Conservation (phyloP, 1,140 invertebrate genomes). For the Lycorma delicatula region DNA sequence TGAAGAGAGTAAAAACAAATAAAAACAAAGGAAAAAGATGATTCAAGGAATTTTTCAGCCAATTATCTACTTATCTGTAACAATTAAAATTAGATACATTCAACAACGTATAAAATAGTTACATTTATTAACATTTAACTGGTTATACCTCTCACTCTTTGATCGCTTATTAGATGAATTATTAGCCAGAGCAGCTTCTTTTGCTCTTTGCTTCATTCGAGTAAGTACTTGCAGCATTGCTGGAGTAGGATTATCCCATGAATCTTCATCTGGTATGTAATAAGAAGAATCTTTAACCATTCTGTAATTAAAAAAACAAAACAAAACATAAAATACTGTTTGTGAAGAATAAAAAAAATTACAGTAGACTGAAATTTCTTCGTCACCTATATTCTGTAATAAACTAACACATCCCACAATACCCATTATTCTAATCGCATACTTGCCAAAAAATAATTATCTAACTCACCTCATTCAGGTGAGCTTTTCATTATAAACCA, state of each 20-base stretch:
- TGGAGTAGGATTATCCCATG: conserved; percentile 38
- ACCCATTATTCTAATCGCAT: too few species aligned
- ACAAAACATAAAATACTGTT: neutral
- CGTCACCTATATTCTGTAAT: neutral
- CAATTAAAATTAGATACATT: neutral
- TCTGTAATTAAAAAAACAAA: neutral
- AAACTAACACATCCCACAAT: neutral
- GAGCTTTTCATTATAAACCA: too few species aligned
- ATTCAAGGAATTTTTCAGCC: too few species aligned
- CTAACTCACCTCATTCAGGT: too few species aligned
- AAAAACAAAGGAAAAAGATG: too few species aligned
- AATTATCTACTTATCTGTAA: too few species aligned
- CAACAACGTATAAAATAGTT: neutral
- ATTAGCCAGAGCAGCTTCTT: conserved; percentile 9
- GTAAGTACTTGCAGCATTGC: conserved; percentile 44
- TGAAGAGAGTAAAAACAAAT: neutral
- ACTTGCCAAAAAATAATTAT: too few species aligned
- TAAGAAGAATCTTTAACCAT: neutral
- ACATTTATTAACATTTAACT: neutral
- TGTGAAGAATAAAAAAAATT: neutral
- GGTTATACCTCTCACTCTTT: conserved; percentile 20
- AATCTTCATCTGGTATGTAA: neutral
- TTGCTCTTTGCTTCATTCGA: conserved; percentile 38
- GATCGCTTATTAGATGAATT: conserved; percentile 7
- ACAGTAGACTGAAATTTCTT: neutral